Conservation (phyloP, 2,113 vertebrate genomes). For the Podilymbus podiceps region DNA sequence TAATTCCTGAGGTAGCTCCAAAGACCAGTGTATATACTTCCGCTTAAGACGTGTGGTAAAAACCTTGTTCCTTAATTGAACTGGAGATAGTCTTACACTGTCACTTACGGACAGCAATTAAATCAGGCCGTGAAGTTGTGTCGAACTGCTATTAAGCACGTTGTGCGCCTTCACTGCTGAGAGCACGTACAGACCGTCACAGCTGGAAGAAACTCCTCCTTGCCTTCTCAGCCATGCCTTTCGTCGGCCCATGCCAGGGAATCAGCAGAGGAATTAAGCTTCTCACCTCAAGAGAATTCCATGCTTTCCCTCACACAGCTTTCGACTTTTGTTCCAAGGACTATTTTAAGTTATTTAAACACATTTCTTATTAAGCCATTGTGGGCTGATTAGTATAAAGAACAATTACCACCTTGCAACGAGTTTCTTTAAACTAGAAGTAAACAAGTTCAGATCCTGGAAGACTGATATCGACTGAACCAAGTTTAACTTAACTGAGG, state of each 20-base stretch:
- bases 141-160: background rate
- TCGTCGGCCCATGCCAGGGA: background rate
- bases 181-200: fast-evolving
- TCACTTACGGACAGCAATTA: background rate
- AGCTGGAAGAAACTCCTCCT: background rate
- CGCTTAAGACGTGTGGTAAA: background rate
- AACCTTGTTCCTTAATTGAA: background rate
- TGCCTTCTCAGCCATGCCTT: background rate
- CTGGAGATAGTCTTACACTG: background rate
- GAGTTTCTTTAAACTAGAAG: background rate
- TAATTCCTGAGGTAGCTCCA: background rate
- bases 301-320: background rate
- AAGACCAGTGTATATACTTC: background rate
- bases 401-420: background rate
- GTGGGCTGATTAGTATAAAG: background rate
- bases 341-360: background rate
- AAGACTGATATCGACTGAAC: background rate
- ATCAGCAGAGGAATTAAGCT: background rate
- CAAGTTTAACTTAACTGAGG: background rate
- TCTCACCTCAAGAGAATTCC: background rate
- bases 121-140: background rate
- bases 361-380: background rate
- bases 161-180: fast-evolving
- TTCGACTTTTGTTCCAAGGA: background rate
- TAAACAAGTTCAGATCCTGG: background rate